These are phyloP conservation scores for Actinemys pallida DNA, from an alignment of 2,113 vertebrate species.

Conservation along the genomic window DNA sequence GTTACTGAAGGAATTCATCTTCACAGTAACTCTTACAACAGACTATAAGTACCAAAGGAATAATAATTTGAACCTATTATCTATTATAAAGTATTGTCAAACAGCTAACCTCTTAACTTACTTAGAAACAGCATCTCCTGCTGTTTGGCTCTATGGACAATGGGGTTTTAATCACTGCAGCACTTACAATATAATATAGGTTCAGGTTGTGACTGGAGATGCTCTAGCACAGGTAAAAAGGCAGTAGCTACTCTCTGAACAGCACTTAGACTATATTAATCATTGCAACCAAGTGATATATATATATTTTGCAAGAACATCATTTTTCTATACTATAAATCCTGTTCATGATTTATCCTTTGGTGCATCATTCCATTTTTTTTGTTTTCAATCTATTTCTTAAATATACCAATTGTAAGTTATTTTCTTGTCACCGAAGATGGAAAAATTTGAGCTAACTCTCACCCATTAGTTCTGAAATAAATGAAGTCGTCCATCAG, in stretches of 20 bases:
- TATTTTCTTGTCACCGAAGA: slow-evolving; percentile 70
- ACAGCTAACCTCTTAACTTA: slow-evolving; percentile 46
- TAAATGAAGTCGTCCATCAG: slow-evolving; percentile 58
- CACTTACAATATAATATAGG: slow-evolving; percentile 41
- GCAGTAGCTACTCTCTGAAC: slow-evolving; percentile 49
- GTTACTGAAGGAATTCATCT: slow-evolving; percentile 43
- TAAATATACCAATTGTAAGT: slow-evolving; percentile 70
- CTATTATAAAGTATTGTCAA: slow-evolving; percentile 57
- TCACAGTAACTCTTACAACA: slow-evolving; percentile 29
- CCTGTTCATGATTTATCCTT: slow-evolving; percentile 59
- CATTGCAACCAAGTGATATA: slow-evolving; percentile 36
- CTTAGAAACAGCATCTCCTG: slow-evolving; percentile 51
- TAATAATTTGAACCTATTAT: slow-evolving; percentile 55
- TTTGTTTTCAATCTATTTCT: slow-evolving; percentile 67
- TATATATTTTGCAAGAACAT: slow-evolving; percentile 46
- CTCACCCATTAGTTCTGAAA: slow-evolving; percentile 64
- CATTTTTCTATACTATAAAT: slow-evolving; percentile 63
- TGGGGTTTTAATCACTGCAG: slow-evolving; percentile 50
- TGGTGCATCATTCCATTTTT: slow-evolving; percentile 41
- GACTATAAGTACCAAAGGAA: slow-evolving; percentile 19
- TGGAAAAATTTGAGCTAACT: slow-evolving; percentile 55
- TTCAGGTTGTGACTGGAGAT: slow-evolving; percentile 59
- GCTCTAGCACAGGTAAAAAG: slow-evolving; percentile 50
- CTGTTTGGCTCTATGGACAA: slow-evolving; percentile 65
- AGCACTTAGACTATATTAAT: slow-evolving; percentile 61